phyloP scores from a whole-genome alignment of 2,888 invertebrate genomes.

The Venustoraphidia nigricollis region DNA sequence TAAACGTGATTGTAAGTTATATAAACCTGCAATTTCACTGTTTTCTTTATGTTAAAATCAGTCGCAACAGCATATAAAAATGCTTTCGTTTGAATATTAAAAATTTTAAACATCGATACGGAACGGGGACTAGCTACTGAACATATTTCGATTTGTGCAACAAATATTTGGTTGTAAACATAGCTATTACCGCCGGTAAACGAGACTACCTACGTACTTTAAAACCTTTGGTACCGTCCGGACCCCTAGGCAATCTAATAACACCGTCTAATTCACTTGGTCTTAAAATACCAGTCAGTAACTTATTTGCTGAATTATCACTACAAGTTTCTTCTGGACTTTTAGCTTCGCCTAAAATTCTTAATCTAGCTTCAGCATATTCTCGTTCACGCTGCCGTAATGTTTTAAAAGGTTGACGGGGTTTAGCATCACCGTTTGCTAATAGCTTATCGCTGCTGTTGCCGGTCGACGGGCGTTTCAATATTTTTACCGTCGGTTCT shows the following conservation, averaged over 20 bases:
- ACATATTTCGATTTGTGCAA: too few relatives aligned
- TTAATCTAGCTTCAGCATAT: conserved; percentile 78
- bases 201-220: conserved; percentile 45
- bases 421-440: conserved; percentile 49
- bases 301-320: conserved; percentile 11
- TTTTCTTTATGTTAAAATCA: too few relatives aligned
- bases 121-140: too few relatives aligned
- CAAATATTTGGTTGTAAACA: too few relatives aligned
- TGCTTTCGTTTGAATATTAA: too few relatives aligned
- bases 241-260: conserved; percentile 60
- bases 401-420: conserved; percentile 63
- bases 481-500: conserved; percentile 70
- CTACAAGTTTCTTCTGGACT: conserved; percentile 60
- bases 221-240: conserved; percentile 62
- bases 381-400: conserved; percentile 84
- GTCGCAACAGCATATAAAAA: too few relatives aligned
- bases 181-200: too few relatives aligned
- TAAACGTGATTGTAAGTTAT: too few relatives aligned
- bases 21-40: too few relatives aligned
- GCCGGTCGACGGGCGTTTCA: conserved; percentile 50
- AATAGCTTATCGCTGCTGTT: conserved; percentile 18
- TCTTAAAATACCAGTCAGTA: conserved; percentile 7
- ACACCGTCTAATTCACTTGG: conserved; percentile 27
- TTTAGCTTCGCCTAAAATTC: conserved; percentile 77
- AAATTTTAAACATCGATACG: too few relatives aligned